Conservation (phyloP, 2,113 vertebrate species). For the Hippoglossus stenolepis region DNA sequence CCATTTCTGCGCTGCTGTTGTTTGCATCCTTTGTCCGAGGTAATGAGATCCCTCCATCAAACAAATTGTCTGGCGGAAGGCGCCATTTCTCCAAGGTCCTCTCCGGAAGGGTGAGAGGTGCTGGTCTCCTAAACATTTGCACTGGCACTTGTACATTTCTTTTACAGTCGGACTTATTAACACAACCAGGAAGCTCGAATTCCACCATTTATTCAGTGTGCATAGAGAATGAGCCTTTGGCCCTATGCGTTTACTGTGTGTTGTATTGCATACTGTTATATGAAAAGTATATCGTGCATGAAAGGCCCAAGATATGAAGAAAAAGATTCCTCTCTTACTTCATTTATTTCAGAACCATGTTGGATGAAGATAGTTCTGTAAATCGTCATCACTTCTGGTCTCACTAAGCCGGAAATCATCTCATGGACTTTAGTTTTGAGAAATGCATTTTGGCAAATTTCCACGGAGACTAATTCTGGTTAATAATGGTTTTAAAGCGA, state of each 20-base stretch:
- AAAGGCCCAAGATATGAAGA: too few species aligned
- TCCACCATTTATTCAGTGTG: constrained; percentile 7
- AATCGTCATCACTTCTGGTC: too few species aligned
- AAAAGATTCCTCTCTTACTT: too few species aligned
- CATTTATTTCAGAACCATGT: too few species aligned
- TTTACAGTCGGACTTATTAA: constrained; percentile 6
- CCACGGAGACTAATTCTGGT: too few species aligned
- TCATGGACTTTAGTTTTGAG: too few species aligned
- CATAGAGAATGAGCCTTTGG: not conserved
- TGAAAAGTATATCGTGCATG: too few species aligned
- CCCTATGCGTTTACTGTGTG: not conserved
- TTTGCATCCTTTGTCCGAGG: constrained; percentile 46
- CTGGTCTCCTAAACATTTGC: constrained; percentile 19
- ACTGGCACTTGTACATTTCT: not conserved
- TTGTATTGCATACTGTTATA: not conserved
- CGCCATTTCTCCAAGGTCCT: constrained; percentile 32
- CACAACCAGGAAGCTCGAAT: constrained; percentile 7
- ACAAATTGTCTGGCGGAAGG: constrained; percentile 16
- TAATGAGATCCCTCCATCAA: constrained; percentile 65
- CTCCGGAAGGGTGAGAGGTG: constrained; percentile 2
- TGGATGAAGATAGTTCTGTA: too few species aligned
- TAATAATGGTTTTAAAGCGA: too few species aligned
- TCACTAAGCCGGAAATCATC: too few species aligned
- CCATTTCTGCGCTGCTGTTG: constrained; percentile 38
- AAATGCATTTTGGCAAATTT: too few species aligned